These are phyloP conservation scores for Protophormia terraenovae DNA, from an alignment of 2,888 invertebrate genomes.

Conservation along the genomic window DNA sequence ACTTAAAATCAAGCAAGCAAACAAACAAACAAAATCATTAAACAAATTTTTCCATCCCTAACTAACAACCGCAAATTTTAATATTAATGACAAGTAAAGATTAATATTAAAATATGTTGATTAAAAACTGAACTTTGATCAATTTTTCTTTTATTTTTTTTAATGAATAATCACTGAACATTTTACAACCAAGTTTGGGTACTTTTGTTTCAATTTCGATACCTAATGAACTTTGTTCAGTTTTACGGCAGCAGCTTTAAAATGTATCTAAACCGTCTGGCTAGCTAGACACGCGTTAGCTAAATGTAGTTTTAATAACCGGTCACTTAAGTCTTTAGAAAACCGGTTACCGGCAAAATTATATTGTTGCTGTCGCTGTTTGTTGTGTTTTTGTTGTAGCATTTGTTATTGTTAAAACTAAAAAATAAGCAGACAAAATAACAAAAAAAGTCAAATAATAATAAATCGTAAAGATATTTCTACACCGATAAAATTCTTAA, in stretches of 20 bases:
- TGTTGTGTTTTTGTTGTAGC: neutral
- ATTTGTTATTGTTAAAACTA: slow-evolving; percentile 5
- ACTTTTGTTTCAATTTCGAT: neutral
- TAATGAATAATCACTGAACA: neutral
- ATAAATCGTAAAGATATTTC: neutral
- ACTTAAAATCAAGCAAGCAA: too few species aligned
- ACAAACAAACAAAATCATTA: too few species aligned
- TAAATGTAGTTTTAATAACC: neutral
- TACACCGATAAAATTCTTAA: neutral
- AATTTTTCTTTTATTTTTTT: neutral
- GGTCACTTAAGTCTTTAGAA: neutral
- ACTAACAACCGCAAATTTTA: too few species aligned
- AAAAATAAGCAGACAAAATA: neutral
- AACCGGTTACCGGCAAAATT: slow-evolving; percentile 42
- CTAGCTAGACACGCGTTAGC: neutral
- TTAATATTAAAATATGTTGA: too few species aligned
- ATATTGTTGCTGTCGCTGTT: neutral
- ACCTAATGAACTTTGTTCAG: neutral
- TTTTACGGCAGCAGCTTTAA: neutral
- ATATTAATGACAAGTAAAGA: too few species aligned
- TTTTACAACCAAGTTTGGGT: neutral
- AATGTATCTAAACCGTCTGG: neutral
- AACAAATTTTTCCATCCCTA: too few species aligned
- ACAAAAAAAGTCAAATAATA: neutral
- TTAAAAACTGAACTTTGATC: neutral